phyloP scores from a whole-genome alignment of 2,113 vertebrate genomes.

The Trinectes maculatus region DNA sequence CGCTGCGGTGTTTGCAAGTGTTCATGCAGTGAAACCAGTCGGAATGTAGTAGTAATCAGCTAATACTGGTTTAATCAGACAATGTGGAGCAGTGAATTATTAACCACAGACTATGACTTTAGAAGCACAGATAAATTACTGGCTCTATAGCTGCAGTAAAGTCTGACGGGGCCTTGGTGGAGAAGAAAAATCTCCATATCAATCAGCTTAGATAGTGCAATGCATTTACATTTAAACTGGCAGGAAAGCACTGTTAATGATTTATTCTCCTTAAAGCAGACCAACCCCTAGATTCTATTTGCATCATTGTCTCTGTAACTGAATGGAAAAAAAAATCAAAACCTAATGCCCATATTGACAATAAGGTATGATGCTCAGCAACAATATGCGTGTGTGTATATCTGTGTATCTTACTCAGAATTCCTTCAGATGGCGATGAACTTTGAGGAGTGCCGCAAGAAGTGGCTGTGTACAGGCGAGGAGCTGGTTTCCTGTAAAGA shows the following conservation, averaged over 20 bases:
- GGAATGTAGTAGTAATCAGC: too few species aligned
- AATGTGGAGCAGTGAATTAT: not conserved
- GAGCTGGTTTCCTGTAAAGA: slow-evolving; percentile 87
- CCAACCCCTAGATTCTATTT: too few species aligned
- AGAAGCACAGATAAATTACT: not conserved
- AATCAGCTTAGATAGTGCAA: slow-evolving; percentile 18
- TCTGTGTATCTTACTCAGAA: slow-evolving; percentile 83
- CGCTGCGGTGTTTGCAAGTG: not conserved
- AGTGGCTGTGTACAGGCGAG: slow-evolving; percentile 83
- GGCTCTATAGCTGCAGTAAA: not conserved
- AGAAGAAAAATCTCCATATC: slow-evolving; percentile 13
- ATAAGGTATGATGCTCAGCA: not conserved
- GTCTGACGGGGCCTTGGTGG: not conserved
- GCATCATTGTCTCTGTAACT: not conserved
- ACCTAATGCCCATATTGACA: not conserved
- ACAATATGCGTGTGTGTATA: too few species aligned
- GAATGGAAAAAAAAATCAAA: not conserved
- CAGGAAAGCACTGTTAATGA: not conserved
- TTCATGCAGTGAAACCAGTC: not conserved
- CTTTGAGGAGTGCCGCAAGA: slow-evolving; percentile 89
- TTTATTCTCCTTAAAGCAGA: slow-evolving; percentile 6
- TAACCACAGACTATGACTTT: not conserved
- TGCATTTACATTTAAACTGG: slow-evolving; percentile 23
- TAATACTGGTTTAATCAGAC: not conserved
- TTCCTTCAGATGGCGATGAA: slow-evolving; percentile 89